phyloP scores from a whole-genome alignment of 2,888 invertebrate species.

The Philereme transversata region DNA sequence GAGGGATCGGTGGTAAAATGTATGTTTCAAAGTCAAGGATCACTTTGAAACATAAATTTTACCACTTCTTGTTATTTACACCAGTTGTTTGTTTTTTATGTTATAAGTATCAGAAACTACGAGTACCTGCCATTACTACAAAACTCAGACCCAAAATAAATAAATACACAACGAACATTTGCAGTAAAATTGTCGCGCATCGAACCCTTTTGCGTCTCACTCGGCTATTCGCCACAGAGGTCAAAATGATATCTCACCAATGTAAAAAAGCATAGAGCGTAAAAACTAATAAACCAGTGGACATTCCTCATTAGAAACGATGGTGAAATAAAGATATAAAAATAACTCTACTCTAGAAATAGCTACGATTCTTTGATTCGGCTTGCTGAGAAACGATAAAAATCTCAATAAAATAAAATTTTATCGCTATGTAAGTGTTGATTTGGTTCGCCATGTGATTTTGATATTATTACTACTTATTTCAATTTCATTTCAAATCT shows the following conservation, averaged over 20 bases:
- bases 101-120: too few relatives aligned
- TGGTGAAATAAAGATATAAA: slow-evolving; percentile 38
- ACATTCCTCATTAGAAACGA: slow-evolving; percentile 44
- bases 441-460: slow-evolving; percentile 28
- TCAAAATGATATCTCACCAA: slow-evolving; percentile 51
- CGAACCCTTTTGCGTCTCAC: too few relatives aligned
- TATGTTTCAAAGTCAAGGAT: too few relatives aligned
- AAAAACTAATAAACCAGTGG: slow-evolving; percentile 44
- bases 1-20: too few relatives aligned
- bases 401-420: slow-evolving; percentile 51
- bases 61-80: too few relatives aligned
- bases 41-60: too few relatives aligned
- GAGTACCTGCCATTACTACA: too few relatives aligned
- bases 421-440: slow-evolving; percentile 39
- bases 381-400: slow-evolving; percentile 55
- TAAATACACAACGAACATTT: too few relatives aligned
- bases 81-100: too few relatives aligned
- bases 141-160: too few relatives aligned
- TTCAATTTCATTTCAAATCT: background rate
- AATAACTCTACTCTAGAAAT: slow-evolving; percentile 49
- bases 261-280: slow-evolving; percentile 41
- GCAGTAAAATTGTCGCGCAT: too few relatives aligned
- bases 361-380: slow-evolving; percentile 49
- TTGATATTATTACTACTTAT: slow-evolving; percentile 51
- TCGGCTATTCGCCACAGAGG: too few relatives aligned